These are phyloP conservation scores for Gisinianus flammeolus DNA, from an alignment of 2,888 invertebrate species.

Conservation along the genomic window DNA sequence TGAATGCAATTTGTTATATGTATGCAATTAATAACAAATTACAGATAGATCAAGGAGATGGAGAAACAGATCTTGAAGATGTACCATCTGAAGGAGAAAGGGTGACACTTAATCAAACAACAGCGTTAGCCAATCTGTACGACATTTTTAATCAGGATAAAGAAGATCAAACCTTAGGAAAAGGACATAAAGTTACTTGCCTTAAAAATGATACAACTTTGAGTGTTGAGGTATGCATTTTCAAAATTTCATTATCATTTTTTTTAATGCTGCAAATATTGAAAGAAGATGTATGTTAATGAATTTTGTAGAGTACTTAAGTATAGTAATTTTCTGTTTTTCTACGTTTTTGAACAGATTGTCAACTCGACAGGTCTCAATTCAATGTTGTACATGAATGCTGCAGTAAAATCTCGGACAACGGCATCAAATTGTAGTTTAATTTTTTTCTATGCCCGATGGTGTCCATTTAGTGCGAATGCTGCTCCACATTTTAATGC, in stretches of 20 bases:
- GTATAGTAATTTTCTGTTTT: background rate
- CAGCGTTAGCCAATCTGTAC: slow-evolving; percentile 24
- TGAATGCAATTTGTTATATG: background rate
- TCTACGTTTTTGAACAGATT: slow-evolving; percentile 63
- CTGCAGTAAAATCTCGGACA: slow-evolving; percentile 71
- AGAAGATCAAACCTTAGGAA: slow-evolving; percentile 1
- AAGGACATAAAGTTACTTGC: slow-evolving; percentile 29
- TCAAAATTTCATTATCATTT: background rate
- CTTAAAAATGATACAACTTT: slow-evolving; percentile 14
- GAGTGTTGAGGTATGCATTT: slow-evolving; percentile 26
- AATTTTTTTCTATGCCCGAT: slow-evolving; percentile 81
- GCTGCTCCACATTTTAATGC: slow-evolving; percentile 92
- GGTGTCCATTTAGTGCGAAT: slow-evolving; percentile 88
- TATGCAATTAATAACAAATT: background rate
- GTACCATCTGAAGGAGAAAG: slow-evolving; percentile 4
- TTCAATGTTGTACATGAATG: slow-evolving; percentile 70
- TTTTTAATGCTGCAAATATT: background rate
- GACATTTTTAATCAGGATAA: slow-evolving; percentile 8
- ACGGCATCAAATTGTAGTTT: slow-evolving; percentile 71
- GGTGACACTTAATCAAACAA: background rate
- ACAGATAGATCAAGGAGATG: slow-evolving; percentile 14
- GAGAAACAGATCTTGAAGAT: slow-evolving; percentile 35
- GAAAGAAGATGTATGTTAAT: background rate
- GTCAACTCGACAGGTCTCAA: slow-evolving; percentile 73
- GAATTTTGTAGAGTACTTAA: background rate